These are phyloP conservation scores for Cloeon dipterum DNA, from an alignment of 2,888 invertebrate genomes.

Conservation along the genomic window DNA sequence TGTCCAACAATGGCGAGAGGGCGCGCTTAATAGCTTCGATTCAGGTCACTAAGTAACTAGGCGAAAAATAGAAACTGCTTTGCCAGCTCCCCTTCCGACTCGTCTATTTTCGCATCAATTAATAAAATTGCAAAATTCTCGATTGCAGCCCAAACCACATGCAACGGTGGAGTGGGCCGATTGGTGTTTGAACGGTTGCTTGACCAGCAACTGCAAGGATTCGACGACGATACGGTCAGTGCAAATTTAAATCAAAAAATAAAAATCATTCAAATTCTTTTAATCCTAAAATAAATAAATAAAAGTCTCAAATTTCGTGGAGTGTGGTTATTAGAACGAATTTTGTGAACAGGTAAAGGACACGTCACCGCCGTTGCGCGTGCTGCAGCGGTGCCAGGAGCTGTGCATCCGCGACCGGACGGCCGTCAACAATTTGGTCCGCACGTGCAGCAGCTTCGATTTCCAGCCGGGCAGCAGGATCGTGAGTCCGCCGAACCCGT, in stretches of 20 bases:
- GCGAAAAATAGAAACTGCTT: no score
- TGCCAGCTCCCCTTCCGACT: no score
- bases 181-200: constrained; percentile 74
- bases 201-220: constrained; percentile 72
- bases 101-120: not conserved
- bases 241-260: not conserved
- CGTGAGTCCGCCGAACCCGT: constrained; percentile 28
- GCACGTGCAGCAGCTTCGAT: constrained; percentile 72
- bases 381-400: constrained; percentile 73
- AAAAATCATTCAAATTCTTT: not conserved
- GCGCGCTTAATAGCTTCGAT: no score
- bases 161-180: constrained; percentile 71
- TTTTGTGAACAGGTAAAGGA: constrained; percentile 35
- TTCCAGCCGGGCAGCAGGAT: constrained; percentile 74
- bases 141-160: constrained; percentile 60
- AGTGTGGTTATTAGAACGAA: no score
- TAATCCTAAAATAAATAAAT: not conserved
- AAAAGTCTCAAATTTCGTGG: not conserved
- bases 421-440: constrained; percentile 53
- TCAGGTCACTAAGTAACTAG: no score
- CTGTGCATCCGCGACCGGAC: constrained; percentile 59
- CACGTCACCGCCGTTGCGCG: constrained; percentile 63
- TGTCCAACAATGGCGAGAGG: no score
- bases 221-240: constrained; percentile 67
- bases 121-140: not conserved